Evolutionary conservation across 2,888 invertebrate species (phyloP).

Genomic region (Dynastes hyllus): DNA sequence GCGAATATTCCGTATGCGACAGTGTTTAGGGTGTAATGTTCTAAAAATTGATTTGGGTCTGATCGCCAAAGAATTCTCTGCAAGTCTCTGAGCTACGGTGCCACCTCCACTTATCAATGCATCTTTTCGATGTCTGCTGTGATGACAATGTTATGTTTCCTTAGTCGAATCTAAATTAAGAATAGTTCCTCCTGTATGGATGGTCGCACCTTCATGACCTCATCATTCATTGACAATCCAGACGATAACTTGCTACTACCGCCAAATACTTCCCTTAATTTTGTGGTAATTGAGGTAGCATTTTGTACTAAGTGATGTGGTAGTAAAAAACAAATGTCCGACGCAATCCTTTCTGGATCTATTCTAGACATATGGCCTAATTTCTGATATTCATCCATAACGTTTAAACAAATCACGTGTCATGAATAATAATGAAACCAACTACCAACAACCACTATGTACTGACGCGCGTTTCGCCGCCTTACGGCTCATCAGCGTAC

Average conservation of each 20-base stretch:
- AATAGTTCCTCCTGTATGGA: conserved; percentile 6
- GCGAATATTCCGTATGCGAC: conserved; percentile 48
- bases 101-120: conserved; percentile 63
- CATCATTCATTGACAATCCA: not conserved
- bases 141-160: conserved; percentile 48
- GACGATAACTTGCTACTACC: conserved; percentile 9
- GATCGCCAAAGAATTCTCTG: conserved; percentile 44
- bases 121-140: conserved; percentile 66
- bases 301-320: conserved; percentile 21
- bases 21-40: too few species aligned
- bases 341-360: conserved; percentile 18
- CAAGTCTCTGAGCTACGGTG: conserved; percentile 59
- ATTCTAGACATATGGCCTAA: conserved; percentile 55
- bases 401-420: too few species aligned
- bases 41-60: too few species aligned
- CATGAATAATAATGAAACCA: too few species aligned
- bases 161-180: conserved; percentile 56
- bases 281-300: conserved; percentile 13
- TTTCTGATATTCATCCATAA: not conserved
- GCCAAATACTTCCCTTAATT: conserved; percentile 40
- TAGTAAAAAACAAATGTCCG: conserved; percentile 21
- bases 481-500: too few species aligned
- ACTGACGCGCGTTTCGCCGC: too few species aligned
- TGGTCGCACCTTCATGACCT: conserved; percentile 9
- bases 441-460: too few species aligned